Conservation (phyloP, 2,797 vertebrate genomes). For the Dendrocincla tyrannina region DNA sequence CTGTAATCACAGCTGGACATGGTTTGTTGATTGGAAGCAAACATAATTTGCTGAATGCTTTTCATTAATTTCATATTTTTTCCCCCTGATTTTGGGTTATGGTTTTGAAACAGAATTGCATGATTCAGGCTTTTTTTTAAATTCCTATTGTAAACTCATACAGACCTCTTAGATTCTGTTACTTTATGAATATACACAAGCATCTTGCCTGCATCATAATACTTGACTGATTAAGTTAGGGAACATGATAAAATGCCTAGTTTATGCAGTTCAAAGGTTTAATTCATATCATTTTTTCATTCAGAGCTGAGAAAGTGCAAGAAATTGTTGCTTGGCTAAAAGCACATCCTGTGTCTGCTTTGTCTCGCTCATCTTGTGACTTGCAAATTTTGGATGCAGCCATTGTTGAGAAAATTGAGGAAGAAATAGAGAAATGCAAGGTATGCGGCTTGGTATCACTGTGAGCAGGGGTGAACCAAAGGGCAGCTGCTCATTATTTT, state of each 20-base stretch:
- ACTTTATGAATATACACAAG: neutral
- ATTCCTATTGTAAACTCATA: neutral
- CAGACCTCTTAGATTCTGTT: neutral
- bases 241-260: neutral
- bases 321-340: constrained; percentile 94
- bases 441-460: constrained; percentile 65
- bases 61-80: neutral
- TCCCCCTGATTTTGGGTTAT: neutral
- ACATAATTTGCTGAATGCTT: neutral
- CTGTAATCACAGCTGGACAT: neutral
- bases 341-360: constrained; percentile 89
- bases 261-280: constrained; percentile 21
- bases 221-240: neutral
- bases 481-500: neutral
- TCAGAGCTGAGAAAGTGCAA: constrained; percentile 90
- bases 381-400: constrained; percentile 91
- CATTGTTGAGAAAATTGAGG: constrained; percentile 94
- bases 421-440: constrained; percentile 91
- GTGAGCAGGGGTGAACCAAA: constrained; percentile 1
- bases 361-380: constrained; percentile 92
- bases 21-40: neutral
- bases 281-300: constrained; percentile 19
- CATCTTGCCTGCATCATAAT: neutral
- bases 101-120: neutral
- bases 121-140: neutral